A percentile compares a stretch with the other conserved stretches of the same genome.
Evolutionary conservation across 2,888 invertebrate genomes (phyloP).

Genomic region (Uloborus plumipes): DNA sequence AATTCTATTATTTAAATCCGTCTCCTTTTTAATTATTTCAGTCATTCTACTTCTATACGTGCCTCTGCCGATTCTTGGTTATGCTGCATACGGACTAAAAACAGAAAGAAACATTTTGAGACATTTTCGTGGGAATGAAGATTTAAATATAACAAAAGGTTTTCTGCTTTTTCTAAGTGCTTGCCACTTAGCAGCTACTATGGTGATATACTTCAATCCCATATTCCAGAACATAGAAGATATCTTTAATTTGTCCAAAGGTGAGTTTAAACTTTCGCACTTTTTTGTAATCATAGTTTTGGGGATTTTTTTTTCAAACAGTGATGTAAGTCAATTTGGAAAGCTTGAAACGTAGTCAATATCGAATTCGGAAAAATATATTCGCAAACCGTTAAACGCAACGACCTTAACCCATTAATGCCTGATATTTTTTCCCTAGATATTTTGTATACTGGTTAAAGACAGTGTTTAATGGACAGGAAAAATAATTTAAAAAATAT

Average conservation of each 20-base stretch:
- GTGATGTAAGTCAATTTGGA: too few species aligned
- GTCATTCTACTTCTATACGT: slow-evolving; percentile 75
- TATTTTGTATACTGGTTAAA: too few species aligned
- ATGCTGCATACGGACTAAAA: slow-evolving; percentile 77
- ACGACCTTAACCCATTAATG: too few species aligned
- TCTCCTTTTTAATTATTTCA: slow-evolving; percentile 73
- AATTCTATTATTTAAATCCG: slow-evolving; percentile 72
- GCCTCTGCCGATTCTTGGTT: slow-evolving; percentile 79
- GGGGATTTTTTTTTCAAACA: too few species aligned
- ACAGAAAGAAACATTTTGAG: slow-evolving; percentile 85
- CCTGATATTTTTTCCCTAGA: too few species aligned
- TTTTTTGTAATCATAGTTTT: too few species aligned
- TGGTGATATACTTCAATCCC: slow-evolving; percentile 80
- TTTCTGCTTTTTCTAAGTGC: slow-evolving; percentile 76
- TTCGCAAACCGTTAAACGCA: too few species aligned
- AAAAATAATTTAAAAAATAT: too few species aligned
- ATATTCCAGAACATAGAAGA: slow-evolving; percentile 85
- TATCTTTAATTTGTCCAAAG: slow-evolving; percentile 79
- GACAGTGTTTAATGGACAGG: too few species aligned
- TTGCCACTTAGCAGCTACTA: slow-evolving; percentile 78
- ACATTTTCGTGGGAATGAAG: slow-evolving; percentile 72
- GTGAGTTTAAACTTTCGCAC: slow-evolving; percentile 73
- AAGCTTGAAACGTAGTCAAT: too few species aligned
- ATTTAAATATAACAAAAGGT: not conserved
- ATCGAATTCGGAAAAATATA: too few species aligned